Evolutionary conservation across 2,113 vertebrate genomes (phyloP).

Genomic region (Hippoglossus stenolepis): DNA sequence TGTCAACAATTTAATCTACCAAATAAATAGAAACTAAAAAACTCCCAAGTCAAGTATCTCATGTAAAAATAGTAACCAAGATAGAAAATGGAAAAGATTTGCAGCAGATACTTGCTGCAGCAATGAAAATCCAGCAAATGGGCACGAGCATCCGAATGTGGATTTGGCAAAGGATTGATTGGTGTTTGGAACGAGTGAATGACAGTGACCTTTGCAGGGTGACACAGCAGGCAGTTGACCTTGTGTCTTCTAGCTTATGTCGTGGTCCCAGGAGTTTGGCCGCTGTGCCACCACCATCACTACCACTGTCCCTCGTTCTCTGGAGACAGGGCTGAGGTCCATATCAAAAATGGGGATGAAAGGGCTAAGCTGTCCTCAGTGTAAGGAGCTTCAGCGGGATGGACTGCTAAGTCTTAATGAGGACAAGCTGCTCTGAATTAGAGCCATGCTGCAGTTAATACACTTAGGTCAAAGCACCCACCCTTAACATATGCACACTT

Average conservation of each 20-base stretch:
- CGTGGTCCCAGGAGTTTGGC: slow-evolving; percentile 22
- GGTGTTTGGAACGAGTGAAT: slow-evolving; percentile 23
- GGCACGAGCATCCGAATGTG: slow-evolving; percentile 1
- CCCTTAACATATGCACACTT: slow-evolving; percentile 16
- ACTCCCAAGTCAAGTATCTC: background rate
- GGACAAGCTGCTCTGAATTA: slow-evolving; percentile 75
- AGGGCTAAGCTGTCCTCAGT: slow-evolving; percentile 66
- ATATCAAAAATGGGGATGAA: slow-evolving; percentile 69
- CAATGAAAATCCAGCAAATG: slow-evolving; percentile 25
- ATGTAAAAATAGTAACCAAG: background rate
- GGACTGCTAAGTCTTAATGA: slow-evolving; percentile 75
- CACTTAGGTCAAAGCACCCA: slow-evolving; percentile 16
- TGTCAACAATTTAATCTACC: background rate
- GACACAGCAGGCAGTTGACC: slow-evolving; percentile 27
- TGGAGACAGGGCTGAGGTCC: slow-evolving; percentile 53
- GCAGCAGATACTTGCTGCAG: background rate
- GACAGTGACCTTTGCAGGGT: slow-evolving; percentile 47
- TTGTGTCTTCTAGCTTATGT: slow-evolving; percentile 32
- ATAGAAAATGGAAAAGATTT: background rate
- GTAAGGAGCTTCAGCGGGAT: slow-evolving; percentile 72
- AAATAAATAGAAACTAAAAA: background rate
- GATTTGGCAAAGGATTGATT: slow-evolving; percentile 6
- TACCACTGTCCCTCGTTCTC: slow-evolving; percentile 18
- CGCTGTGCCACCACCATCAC: slow-evolving; percentile 24
- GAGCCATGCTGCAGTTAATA: slow-evolving; percentile 50